Evolutionary conservation across 2,113 vertebrate genomes (phyloP), one percentile per base, ranked within the genome.

Genomic region (Oncorhynchus kisutch): DNA sequence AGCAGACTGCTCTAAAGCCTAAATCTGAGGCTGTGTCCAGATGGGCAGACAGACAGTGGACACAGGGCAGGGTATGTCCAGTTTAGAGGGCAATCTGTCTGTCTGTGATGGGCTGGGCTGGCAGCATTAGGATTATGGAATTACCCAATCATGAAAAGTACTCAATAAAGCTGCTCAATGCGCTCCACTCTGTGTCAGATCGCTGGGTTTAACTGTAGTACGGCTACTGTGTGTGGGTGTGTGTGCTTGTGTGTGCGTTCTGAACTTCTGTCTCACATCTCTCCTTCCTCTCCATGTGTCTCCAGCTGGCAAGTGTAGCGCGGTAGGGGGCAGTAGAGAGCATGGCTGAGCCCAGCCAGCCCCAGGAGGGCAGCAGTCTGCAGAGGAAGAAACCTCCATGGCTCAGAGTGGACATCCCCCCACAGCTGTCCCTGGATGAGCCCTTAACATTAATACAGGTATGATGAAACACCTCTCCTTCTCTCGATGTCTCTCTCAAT

Each of bases 311-410:
- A 88, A 87, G 87, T 27, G 25, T 77, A 13, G 14, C 14, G 4
- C 49, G 14, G 3, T 54, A 86, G 78, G 25, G 68, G 75, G 70
- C 76, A 11, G 69, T 74, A 27, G 68, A 5, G 87, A 92, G 74
- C 31, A 99, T 98, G 97, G 92, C 91, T 20, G 95, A 98, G 85
- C 84, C 6, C 0, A 91, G 93, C 2, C 90, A 89, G 8, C 51
- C 51, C 14, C 62, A 74, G 73, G 81, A 85, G 79, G 87, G 84
- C 0, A 96, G 94, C 92, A 97, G 95, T 81, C 92, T 97, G 78
- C 96, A 96, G 91, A 91, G 95, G 75, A 99, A 97, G 85, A 98
- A 99, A 86, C 97, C 97, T 0, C 96, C 97, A 27, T 96, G 97
- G 96, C 91, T 97, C n/a, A 95, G 92, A 88, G 85, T 98, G 88